A percentile compares a stretch with the other conserved stretches of the same genome.
These are phyloP conservation scores for Litoditis marina DNA, from an alignment of 2,888 invertebrate species.

Conservation along the genomic window DNA sequence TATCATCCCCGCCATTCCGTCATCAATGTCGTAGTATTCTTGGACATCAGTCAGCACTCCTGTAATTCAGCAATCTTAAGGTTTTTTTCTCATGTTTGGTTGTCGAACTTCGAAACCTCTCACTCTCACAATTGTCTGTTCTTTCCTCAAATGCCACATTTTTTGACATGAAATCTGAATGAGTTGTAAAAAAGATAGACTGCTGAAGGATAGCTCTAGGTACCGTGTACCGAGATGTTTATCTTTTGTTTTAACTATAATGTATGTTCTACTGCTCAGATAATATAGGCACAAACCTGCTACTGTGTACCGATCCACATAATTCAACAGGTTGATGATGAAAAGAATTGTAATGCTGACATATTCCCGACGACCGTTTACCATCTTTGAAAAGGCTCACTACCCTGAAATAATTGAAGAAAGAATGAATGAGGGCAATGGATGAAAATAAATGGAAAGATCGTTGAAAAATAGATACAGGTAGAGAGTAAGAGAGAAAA, in stretches of 20 bases:
- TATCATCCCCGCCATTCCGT: slow-evolving; percentile 81
- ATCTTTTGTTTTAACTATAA: too few relatives aligned
- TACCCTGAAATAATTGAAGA: background rate
- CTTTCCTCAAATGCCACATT: too few relatives aligned
- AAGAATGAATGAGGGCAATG: background rate
- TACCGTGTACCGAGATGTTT: too few relatives aligned
- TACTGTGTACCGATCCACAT: slow-evolving; percentile 94
- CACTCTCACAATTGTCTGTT: too few relatives aligned
- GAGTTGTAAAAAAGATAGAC: too few relatives aligned
- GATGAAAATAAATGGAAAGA: background rate
- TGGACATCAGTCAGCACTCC: slow-evolving; percentile 81
- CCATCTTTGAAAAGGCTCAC: slow-evolving; percentile 24
- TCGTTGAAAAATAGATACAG: background rate
- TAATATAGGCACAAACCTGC: slow-evolving; percentile 71
- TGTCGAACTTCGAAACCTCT: background rate
- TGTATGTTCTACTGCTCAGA: too few relatives aligned
- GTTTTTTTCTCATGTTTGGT: background rate
- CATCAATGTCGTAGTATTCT: slow-evolving; percentile 73
- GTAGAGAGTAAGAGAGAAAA: background rate
- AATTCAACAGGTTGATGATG: slow-evolving; percentile 92
- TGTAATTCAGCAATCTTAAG: slow-evolving; percentile 67
- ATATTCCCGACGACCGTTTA: slow-evolving; percentile 29
- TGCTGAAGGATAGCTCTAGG: too few relatives aligned
- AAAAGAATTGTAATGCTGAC: slow-evolving; percentile 61
- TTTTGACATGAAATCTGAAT: too few relatives aligned